phyloP scores from a whole-genome alignment of 1,140 invertebrate genomes.

The Drosophila parvula region DNA sequence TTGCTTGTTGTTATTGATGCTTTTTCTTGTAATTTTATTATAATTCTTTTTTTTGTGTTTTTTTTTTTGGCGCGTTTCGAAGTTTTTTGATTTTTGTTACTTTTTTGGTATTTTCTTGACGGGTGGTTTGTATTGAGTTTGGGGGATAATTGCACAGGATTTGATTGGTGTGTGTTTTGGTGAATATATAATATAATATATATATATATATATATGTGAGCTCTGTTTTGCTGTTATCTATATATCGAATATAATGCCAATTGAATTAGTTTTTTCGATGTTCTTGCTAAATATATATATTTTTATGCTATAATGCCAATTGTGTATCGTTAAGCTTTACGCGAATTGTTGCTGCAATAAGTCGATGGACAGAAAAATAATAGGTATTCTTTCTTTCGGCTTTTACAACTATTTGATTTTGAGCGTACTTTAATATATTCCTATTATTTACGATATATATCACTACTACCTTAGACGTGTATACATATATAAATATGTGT shows the following conservation, averaged over 20 bases:
- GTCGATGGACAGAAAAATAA: conserved; percentile 29
- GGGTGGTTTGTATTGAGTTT: conserved; percentile 24
- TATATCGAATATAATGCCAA: conserved; percentile 59
- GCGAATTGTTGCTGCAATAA: conserved; percentile 71
- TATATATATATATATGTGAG: conserved; percentile 22
- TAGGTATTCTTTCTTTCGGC: neutral
- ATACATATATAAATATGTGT: conserved; percentile 54
- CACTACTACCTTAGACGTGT: conserved; percentile 65
- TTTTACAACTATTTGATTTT: conserved; percentile 15
- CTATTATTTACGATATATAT: conserved; percentile 43
- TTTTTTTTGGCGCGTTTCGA: conserved; percentile 24
- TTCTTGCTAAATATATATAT: conserved; percentile 20
- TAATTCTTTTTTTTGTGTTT: neutral
- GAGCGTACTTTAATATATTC: conserved; percentile 31
- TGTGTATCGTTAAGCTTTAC: conserved; percentile 64
- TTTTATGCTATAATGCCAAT: conserved; percentile 62
- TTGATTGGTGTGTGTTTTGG: conserved; percentile 44
- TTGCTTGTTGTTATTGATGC: neutral
- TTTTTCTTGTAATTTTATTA: conserved; percentile 13
- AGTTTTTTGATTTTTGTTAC: conserved; percentile 22
- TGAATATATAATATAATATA: conserved; percentile 22
- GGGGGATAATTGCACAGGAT: conserved; percentile 51
- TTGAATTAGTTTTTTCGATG: conserved; percentile 40
- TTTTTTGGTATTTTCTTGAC: conserved; percentile 75
- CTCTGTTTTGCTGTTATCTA: conserved; percentile 37